These are phyloP conservation scores for Macrotrachela quadricornifera DNA, from an alignment of 1,140 invertebrate species.

Conservation along the genomic window DNA sequence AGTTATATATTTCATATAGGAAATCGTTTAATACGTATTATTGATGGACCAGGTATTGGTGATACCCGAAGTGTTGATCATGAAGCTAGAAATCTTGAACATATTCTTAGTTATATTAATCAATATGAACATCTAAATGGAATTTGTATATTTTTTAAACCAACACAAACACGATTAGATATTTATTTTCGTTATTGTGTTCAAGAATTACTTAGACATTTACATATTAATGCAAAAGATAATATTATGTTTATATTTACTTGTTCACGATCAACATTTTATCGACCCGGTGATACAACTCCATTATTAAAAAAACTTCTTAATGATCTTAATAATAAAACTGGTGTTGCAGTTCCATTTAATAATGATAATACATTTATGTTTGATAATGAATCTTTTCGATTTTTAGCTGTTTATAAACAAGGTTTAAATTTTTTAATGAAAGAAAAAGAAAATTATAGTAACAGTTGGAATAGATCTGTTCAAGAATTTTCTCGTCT, in stretches of 20 bases:
- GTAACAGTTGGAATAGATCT: no score
- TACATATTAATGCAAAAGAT: constrained; percentile 13
- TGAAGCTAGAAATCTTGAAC: constrained; percentile 16
- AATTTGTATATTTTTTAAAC: constrained; percentile 9
- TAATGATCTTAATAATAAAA: no score
- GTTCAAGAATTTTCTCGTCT: no score
- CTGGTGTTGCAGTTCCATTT: no score
- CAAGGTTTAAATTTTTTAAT: no score
- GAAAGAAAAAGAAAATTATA: no score
- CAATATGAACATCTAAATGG: constrained; percentile 6
- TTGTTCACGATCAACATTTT: constrained; percentile 6
- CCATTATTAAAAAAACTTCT: no score
- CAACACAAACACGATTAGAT: constrained; percentile 10
- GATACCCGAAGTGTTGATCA: constrained; percentile 14
- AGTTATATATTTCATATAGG: constrained; percentile 9
- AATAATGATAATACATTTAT: no score
- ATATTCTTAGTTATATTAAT: constrained; percentile 11
- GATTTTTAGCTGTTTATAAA: no score
- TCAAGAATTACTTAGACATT: constrained; percentile 14
- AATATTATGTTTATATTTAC: constrained; percentile 18
- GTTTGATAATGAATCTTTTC: no score
- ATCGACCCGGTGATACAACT: no score
- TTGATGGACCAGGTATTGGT: constrained; percentile 20
- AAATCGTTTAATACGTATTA: constrained; percentile 10
- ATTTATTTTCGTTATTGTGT: constrained; percentile 15